Evolutionary conservation across 2,113 vertebrate genomes (phyloP).

Genomic region (Prionailurus viverrinus): DNA sequence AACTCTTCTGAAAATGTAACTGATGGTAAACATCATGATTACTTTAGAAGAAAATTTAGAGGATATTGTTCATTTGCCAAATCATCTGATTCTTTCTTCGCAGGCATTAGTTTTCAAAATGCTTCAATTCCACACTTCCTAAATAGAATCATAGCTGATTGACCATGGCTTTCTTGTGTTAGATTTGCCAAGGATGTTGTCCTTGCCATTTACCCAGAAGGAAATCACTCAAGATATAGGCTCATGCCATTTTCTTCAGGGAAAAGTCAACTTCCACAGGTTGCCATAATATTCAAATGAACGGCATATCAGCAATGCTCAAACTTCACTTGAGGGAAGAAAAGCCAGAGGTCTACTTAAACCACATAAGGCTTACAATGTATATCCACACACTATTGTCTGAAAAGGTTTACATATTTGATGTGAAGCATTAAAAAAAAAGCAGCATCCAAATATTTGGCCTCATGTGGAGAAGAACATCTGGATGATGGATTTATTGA

Average conservation of each 20-base stretch:
- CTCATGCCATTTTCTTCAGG: not conserved
- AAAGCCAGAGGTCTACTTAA: not conserved
- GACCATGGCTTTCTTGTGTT: constrained; percentile 23
- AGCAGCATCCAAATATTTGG: not conserved
- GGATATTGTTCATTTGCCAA: constrained; percentile 65
- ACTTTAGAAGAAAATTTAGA: constrained; percentile 62
- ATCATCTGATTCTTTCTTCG: constrained; percentile 61
- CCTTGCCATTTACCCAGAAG: not conserved
- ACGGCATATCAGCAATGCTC: constrained; percentile 1
- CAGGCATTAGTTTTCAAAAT: constrained; percentile 47
- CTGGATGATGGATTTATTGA: constrained; percentile 37
- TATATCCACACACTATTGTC: not conserved
- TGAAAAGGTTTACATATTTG: not conserved
- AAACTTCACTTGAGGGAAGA: not conserved
- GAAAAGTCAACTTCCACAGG: constrained; percentile 26
- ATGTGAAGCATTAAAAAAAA: not conserved
- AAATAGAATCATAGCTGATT: constrained; percentile 27
- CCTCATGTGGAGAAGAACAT: not conserved
- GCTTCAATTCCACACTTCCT: constrained; percentile 59
- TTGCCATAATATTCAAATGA: constrained; percentile 21
- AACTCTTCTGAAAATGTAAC: constrained; percentile 33
- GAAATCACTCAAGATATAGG: constrained; percentile 15
- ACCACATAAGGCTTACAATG: not conserved
- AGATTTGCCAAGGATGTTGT: not conserved
- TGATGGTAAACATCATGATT: constrained; percentile 68